phyloP scores from a whole-genome alignment of 2,113 vertebrate genomes.

The Eretmochelys imbricata region DNA sequence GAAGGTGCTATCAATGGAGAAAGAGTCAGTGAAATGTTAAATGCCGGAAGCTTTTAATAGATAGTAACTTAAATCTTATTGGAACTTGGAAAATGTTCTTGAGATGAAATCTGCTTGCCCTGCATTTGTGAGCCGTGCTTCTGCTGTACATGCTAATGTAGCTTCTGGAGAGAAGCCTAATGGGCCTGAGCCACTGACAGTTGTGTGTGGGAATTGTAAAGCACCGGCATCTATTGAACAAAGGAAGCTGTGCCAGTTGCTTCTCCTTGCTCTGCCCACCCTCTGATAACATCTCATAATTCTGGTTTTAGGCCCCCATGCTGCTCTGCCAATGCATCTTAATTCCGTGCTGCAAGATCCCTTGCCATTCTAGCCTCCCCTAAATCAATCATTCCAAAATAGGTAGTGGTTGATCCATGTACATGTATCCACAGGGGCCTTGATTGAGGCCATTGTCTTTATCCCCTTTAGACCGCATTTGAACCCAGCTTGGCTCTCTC shows the following conservation, averaged over 20 bases:
- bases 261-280: fast-evolving
- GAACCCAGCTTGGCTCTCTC: constrained; percentile 5
- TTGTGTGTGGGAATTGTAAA: fast-evolving
- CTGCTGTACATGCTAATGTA: neutral
- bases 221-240: fast-evolving
- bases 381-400: neutral
- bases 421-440: neutral
- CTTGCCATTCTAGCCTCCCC: neutral
- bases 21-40: neutral
- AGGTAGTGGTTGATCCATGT: neutral
- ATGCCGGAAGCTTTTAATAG: neutral
- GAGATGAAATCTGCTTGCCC: neutral
- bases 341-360: fast-evolving
- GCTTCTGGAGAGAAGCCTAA: neutral
- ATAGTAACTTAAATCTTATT: constrained; percentile 12
- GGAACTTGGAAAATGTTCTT: constrained; percentile 35
- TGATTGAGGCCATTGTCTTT: neutral
- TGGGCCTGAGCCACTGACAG: neutral
- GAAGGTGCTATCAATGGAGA: neutral
- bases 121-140: neutral
- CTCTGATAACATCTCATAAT: neutral
- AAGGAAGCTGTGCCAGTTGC: neutral
- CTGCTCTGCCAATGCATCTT: fast-evolving
- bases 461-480: constrained; percentile 29
- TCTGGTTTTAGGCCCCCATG: neutral